phyloP scores from a whole-genome alignment of 2,888 invertebrate genomes.

The Marasmarcha lunaedactyla region DNA sequence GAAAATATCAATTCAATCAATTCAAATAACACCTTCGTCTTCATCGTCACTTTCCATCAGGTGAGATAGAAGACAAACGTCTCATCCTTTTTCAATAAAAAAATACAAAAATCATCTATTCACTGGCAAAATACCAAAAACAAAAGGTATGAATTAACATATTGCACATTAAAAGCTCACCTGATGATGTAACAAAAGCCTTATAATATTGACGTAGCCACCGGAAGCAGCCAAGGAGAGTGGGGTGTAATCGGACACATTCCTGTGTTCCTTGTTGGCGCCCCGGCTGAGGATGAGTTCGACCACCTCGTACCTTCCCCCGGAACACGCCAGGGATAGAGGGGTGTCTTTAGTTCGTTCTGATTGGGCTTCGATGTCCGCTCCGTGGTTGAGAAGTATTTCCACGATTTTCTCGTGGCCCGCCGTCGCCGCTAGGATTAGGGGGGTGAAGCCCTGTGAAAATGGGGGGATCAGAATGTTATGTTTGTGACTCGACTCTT shows the following conservation, averaged over 20 bases:
- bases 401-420: slow-evolving; percentile 88
- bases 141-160: too few species aligned
- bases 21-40: too few species aligned
- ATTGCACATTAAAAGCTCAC: slow-evolving; percentile 20
- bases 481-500: background rate
- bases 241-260: slow-evolving; percentile 99
- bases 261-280: slow-evolving; percentile 97
- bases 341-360: slow-evolving; percentile 99
- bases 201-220: slow-evolving; percentile 98
- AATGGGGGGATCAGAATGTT: background rate
- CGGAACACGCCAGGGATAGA: slow-evolving; percentile 95
- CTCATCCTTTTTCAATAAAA: too few species aligned
- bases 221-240: slow-evolving; percentile 98
- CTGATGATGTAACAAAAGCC: slow-evolving; percentile 91
- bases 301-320: slow-evolving; percentile 83
- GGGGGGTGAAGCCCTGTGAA: slow-evolving; percentile 88
- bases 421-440: slow-evolving; percentile 97
- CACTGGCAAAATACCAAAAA: too few species aligned
- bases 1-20: too few species aligned
- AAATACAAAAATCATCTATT: too few species aligned
- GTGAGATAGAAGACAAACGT: too few species aligned
- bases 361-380: slow-evolving; percentile 98
- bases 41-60: too few species aligned
- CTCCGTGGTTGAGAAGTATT: slow-evolving; percentile 90
- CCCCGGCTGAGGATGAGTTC: slow-evolving; percentile 89